A percentile compares a stretch with the other conserved stretches of the same genome.
Conservation (phyloP, 2,888 invertebrate species). For the Parnassius mnemosyne region DNA sequence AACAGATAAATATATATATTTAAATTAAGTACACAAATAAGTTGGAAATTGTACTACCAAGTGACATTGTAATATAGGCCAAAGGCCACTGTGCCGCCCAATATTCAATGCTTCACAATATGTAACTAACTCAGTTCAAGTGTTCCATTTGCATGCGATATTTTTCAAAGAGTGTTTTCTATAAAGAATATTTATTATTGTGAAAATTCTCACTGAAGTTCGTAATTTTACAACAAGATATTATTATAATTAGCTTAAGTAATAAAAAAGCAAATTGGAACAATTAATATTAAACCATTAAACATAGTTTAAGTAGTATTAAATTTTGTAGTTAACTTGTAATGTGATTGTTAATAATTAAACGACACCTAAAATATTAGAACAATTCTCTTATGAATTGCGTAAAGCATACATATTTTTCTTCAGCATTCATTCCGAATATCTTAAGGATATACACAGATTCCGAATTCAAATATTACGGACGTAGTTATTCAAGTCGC, state of each 20-base stretch:
- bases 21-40: slow-evolving; percentile 1
- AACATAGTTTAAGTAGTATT: no score
- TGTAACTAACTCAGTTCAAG: slow-evolving; percentile 50
- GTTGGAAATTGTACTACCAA: slow-evolving; percentile 23
- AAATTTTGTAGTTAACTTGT: no score
- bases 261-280: no score
- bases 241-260: no score
- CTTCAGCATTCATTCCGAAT: neutral
- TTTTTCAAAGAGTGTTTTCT: slow-evolving; percentile 31
- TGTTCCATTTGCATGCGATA: slow-evolving; percentile 47
- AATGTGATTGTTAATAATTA: no score
- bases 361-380: no score
- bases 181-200: slow-evolving; percentile 19
- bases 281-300: no score
- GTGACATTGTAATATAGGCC: slow-evolving; percentile 28
- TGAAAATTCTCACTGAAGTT: no score
- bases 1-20: neutral
- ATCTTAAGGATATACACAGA: neutral
- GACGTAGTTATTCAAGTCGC: neutral
- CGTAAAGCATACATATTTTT: neutral
- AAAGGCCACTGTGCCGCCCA: slow-evolving; percentile 38
- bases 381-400: neutral
- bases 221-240: no score
- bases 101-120: slow-evolving; percentile 42
- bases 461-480: neutral